Base-by-base conservation (phyloP, 2,888 invertebrate species). In the Orthosia incerta region DNA sequence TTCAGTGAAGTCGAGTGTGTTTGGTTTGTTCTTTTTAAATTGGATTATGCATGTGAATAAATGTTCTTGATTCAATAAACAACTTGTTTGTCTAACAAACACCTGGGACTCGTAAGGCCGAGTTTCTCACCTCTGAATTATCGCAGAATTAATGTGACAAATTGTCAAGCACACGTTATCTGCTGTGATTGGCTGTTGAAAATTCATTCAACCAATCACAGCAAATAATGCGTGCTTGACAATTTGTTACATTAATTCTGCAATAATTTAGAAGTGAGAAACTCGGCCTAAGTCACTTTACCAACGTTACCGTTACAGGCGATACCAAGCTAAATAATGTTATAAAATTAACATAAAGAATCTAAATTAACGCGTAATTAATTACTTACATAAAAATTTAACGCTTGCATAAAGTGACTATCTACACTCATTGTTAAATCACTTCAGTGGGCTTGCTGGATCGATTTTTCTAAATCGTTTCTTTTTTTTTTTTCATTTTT, bases 41-140 rank as follows among this genome's bases (percentile, higher is more conserved):
- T 93, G 94, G 90, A 93, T 92, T 92, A 92, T 94, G 94, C 94
- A 94, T 95, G 95, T 95, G 95, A 96, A 95, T 96, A 96, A 96
- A 96, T 95, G 95, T 96, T 95, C 94, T 95, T 91, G 91, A 93
- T 93, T 94, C 88, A 90, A 90, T 88, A 89, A 82, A 87, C 61
- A 81, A 79, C 76, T 90, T 78, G 88, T 92, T 92, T 90, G 83
- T 89, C 85, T 91, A 67, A 74, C 71, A 82, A 76, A 86, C 75
- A 74, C 87, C 86, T 76, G 69, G 16, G 26, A 51, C 55, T 56
- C 7, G 7, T 3, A 26, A 4, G 26, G 3, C 26, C 26, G 26
- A 26, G 3, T 3, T 26, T 26, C 4, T 26, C 26, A 56, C 16
- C 50, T n/a, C n/a, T n/a, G n/a, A n/a, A n/a, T n/a, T n/a, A n/a